Percentiles rank a stretch among this genome's conserved stretches.
Conservation (phyloP, 1,140 invertebrate genomes). For the Bombus affinis region DNA sequence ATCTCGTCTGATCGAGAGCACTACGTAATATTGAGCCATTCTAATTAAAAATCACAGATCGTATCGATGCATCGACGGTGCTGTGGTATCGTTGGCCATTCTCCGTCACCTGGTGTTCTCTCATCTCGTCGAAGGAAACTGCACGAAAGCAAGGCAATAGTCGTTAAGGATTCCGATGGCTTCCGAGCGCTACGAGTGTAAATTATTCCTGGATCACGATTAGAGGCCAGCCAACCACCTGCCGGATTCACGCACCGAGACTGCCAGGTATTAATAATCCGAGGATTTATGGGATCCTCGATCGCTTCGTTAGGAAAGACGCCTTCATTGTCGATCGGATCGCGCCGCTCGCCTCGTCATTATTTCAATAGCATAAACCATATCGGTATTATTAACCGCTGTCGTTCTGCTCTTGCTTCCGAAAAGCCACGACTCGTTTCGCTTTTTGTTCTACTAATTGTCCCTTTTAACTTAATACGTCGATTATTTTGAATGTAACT, state of each 20-base stretch:
- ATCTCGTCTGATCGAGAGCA: background rate
- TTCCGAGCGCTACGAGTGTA: constrained; percentile 59
- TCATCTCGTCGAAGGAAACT: constrained; percentile 41
- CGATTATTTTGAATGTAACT: background rate
- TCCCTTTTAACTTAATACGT: background rate
- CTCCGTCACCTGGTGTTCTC: constrained; percentile 44
- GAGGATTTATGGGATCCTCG: constrained; percentile 61
- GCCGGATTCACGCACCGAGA: constrained; percentile 69
- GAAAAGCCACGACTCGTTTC: background rate
- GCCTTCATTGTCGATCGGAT: constrained; percentile 58
- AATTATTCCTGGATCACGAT: constrained; percentile 72
- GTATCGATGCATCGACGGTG: constrained; percentile 10
- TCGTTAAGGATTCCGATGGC: constrained; percentile 63
- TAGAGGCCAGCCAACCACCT: constrained; percentile 68
- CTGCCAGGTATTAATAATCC: constrained; percentile 69
- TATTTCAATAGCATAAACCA: constrained; percentile 23
- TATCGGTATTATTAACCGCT: constrained; percentile 9
- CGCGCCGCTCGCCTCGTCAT: constrained; percentile 26
- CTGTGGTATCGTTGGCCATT: background rate
- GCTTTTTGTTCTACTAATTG: background rate
- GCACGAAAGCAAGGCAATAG: constrained; percentile 40
- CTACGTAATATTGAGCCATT: background rate
- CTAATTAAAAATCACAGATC: constrained; percentile 30
- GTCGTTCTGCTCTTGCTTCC: background rate
- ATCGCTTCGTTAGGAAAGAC: constrained; percentile 61